Evolutionary conservation across 2,797 vertebrate species (phyloP).

Genomic region (Chrosomus eos): DNA sequence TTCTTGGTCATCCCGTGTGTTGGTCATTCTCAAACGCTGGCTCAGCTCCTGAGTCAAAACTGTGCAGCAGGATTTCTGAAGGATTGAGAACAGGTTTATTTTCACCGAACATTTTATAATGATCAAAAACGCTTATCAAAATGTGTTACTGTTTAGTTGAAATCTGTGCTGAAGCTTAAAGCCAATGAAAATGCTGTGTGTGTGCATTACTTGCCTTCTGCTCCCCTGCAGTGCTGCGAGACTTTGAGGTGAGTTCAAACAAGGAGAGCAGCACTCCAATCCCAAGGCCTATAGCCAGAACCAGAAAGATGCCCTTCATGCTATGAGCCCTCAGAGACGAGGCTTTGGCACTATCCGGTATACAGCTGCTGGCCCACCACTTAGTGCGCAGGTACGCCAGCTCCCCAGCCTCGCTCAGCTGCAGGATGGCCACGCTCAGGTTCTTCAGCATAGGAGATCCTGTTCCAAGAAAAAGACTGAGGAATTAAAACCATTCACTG

Average conservation of each 20-base stretch:
- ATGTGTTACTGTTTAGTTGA: background rate
- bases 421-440: constrained; percentile 83
- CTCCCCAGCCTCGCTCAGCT: constrained; percentile 83
- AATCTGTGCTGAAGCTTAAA: background rate
- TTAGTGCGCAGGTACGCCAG: constrained; percentile 84
- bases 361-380: constrained; percentile 90
- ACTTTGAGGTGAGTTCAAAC: constrained; percentile 83
- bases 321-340: constrained; percentile 75
- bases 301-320: constrained; percentile 85
- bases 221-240: constrained; percentile 78
- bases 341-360: constrained; percentile 67
- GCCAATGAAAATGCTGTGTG: background rate
- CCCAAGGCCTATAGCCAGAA: constrained; percentile 81
- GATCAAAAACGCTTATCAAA: background rate
- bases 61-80: constrained; percentile 86
- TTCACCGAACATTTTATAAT: background rate
- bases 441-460: constrained; percentile 83
- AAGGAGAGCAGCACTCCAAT: constrained; percentile 79
- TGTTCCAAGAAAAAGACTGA: constrained; percentile 55
- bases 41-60: constrained; percentile 85
- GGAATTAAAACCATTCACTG: background rate
- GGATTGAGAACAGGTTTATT: constrained; percentile 43
- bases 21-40: constrained; percentile 78
- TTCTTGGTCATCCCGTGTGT: constrained; percentile 73
- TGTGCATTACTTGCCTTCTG: constrained; percentile 71